A percentile compares a stretch with the other conserved stretches of the same genome.
Conservation (phyloP, 2,797 vertebrate genomes). For the Hylomyscus alleni region DNA sequence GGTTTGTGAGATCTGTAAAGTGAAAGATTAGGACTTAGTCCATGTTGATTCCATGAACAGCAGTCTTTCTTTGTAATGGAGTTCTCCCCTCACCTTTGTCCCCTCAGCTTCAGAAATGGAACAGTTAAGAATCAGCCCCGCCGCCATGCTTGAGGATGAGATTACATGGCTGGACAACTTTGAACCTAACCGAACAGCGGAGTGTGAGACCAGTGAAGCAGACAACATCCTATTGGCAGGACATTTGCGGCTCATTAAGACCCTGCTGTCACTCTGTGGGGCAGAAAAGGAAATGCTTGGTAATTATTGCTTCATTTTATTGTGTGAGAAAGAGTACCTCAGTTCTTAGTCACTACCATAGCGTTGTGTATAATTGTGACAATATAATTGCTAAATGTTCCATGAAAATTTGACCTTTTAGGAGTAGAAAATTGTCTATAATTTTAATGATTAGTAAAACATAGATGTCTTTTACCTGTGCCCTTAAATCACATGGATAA, state of each 20-base stretch:
- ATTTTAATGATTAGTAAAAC: slow-evolving; percentile 32
- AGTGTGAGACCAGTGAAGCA: slow-evolving; percentile 98
- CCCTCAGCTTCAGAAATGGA: slow-evolving; percentile 97
- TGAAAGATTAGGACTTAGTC: slow-evolving; percentile 23
- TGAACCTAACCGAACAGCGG: slow-evolving; percentile 97
- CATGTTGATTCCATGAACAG: not conserved
- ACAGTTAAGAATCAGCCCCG: slow-evolving; percentile 95
- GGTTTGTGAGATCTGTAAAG: not conserved
- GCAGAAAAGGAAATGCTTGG: slow-evolving; percentile 98
- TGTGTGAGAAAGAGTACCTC: not conserved
- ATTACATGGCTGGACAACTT: slow-evolving; percentile 99
- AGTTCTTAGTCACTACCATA: not conserved
- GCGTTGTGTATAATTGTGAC: not conserved
- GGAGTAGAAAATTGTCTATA: not conserved
- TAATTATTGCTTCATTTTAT: slow-evolving; percentile 81
- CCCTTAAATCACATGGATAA: slow-evolving; percentile 31
- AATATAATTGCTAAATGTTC: not conserved
- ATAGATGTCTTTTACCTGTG: not conserved
- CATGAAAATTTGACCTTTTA: not conserved
- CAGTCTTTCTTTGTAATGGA: slow-evolving; percentile 36
- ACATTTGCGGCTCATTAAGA: slow-evolving; percentile 98
- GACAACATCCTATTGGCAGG: slow-evolving; percentile 98
- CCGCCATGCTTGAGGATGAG: slow-evolving; percentile 98
- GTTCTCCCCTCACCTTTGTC: not conserved
- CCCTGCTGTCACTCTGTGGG: slow-evolving; percentile 97